Conservation (phyloP, 2,113 vertebrate species). For the Zingel zingel region DNA sequence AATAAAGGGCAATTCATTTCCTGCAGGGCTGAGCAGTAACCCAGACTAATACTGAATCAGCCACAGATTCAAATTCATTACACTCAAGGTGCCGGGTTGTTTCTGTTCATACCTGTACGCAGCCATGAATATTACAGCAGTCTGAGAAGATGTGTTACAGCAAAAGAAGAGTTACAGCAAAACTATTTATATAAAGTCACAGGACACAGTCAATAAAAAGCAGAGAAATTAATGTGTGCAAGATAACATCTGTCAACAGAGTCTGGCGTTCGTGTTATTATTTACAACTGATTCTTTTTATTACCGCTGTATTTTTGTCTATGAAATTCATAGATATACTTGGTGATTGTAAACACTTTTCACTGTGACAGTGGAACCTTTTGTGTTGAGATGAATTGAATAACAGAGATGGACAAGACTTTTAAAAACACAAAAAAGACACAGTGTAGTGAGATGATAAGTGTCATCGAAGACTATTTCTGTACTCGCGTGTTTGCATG, state of each 20-base stretch:
- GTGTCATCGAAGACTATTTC: neutral
- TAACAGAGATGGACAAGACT: neutral
- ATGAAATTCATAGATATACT: slow-evolving; percentile 13
- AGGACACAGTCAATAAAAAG: slow-evolving; percentile 19
- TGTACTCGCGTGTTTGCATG: neutral
- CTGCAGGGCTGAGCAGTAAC: slow-evolving; percentile 71
- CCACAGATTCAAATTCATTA: slow-evolving; percentile 79
- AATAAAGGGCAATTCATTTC: slow-evolving; percentile 86
- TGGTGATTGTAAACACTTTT: neutral
- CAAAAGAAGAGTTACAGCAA: slow-evolving; percentile 28
- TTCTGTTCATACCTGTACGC: slow-evolving; percentile 47
- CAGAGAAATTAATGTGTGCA: slow-evolving; percentile 5
- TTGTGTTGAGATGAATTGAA: slow-evolving; percentile 14
- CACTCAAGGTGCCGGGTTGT: slow-evolving; percentile 37
- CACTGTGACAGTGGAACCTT: neutral
- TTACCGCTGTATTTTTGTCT: neutral
- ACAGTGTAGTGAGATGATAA: neutral
- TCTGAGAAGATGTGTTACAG: slow-evolving; percentile 28
- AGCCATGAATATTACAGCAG: slow-evolving; percentile 54
- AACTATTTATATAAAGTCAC: slow-evolving; percentile 19
- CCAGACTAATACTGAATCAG: slow-evolving; percentile 71
- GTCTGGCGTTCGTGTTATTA: slow-evolving; percentile 5
- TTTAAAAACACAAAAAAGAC: neutral
- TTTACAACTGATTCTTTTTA: slow-evolving; percentile 35
- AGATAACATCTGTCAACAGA: slow-evolving; percentile 17